These are phyloP conservation scores for Cephus nigrinus DNA, from an alignment of 2,888 invertebrate genomes.

Conservation along the genomic window DNA sequence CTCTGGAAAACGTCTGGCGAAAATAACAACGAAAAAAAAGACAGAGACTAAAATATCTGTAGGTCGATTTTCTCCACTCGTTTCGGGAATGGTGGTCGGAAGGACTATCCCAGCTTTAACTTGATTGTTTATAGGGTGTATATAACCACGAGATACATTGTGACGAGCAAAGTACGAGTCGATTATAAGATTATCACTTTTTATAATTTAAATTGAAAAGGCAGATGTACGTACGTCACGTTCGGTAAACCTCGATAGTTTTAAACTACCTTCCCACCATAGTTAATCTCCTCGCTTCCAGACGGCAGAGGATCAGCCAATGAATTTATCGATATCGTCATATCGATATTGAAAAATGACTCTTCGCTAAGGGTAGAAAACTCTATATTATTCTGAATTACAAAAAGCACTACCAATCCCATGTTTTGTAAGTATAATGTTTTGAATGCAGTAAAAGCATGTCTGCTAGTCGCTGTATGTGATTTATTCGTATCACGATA, in stretches of 20 bases:
- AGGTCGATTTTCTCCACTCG: not conserved
- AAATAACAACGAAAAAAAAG: not conserved
- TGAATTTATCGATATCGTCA: slow-evolving; percentile 23
- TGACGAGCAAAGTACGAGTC: not conserved
- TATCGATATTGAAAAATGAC: slow-evolving; percentile 20
- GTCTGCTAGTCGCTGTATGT: not conserved
- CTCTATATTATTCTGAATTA: not conserved
- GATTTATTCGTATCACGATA: not conserved
- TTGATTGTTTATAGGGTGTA: too few species aligned
- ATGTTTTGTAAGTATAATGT: not conserved
- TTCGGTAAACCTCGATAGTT: not conserved
- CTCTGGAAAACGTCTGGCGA: not conserved
- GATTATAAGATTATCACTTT: not conserved
- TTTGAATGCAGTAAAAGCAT: not conserved
- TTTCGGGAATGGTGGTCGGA: not conserved
- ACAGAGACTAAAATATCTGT: not conserved
- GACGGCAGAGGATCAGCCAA: slow-evolving; percentile 1
- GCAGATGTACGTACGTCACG: not conserved
- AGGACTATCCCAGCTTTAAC: too few species aligned
- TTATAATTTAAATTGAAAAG: not conserved
- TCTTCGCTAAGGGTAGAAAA: not conserved
- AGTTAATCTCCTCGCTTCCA: not conserved
- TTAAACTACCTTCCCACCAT: not conserved
- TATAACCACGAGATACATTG: not conserved
- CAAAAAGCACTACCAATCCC: not conserved